A percentile compares a stretch with the other conserved stretches of the same genome.
phyloP scores from a whole-genome alignment of 2,797 vertebrate genomes.

The Sebastes iracundus region DNA sequence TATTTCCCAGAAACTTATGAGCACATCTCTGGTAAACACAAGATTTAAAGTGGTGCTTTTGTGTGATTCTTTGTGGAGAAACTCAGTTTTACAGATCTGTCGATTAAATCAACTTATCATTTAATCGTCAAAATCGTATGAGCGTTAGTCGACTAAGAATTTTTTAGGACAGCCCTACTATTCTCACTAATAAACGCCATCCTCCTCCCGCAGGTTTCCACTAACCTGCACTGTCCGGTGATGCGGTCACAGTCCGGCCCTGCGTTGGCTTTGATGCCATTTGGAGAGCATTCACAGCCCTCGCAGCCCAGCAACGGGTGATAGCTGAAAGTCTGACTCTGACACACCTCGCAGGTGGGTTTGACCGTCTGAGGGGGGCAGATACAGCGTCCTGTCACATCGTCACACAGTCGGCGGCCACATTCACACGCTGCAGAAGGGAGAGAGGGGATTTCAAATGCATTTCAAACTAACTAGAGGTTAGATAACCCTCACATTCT shows the following conservation, averaged over 20 bases:
- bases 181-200: background rate
- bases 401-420: slow-evolving; percentile 88
- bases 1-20: no score
- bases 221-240: slow-evolving; percentile 92
- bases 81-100: no score
- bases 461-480: background rate
- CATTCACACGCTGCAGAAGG: slow-evolving; percentile 85
- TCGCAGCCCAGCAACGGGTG: slow-evolving; percentile 91
- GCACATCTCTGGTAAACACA: no score
- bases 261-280: slow-evolving; percentile 68
- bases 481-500: background rate
- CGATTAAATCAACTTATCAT: no score
- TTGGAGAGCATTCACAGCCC: slow-evolving; percentile 88
- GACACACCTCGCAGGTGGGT: slow-evolving; percentile 88
- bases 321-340: slow-evolving; percentile 86
- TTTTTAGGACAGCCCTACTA: no score
- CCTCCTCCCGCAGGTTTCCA: background rate
- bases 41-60: no score
- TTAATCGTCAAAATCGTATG: no score
- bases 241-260: slow-evolving; percentile 80
- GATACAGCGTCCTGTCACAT: slow-evolving; percentile 88
- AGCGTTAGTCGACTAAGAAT: no score
- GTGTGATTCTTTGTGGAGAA: no score
- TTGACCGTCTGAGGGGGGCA: slow-evolving; percentile 90
- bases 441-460: background rate